Conservation (phyloP, 1,140 invertebrate species). For the Drosophila quadrilineata region DNA sequence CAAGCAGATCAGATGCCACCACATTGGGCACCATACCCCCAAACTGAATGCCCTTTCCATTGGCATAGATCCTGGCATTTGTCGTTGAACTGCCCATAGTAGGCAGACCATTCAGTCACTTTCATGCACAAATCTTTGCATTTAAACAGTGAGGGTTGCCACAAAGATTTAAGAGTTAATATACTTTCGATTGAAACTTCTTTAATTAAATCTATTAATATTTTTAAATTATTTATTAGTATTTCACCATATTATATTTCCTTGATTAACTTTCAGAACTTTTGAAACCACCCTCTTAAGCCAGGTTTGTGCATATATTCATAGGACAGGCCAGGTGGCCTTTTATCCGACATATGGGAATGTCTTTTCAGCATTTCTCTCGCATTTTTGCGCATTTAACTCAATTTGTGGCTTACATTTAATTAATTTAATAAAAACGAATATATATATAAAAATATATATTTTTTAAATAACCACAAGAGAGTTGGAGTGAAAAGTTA, state of each 20-base stretch:
- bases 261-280: too few species aligned
- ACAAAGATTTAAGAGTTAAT: background rate
- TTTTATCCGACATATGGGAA: constrained; percentile 16
- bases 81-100: constrained; percentile 52
- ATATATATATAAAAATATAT: constrained; percentile 50
- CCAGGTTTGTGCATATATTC: background rate
- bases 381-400: constrained; percentile 72
- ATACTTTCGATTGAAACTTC: background rate
- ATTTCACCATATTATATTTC: too few species aligned
- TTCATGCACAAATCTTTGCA: constrained; percentile 35
- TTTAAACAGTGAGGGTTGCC: constrained; percentile 16
- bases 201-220: background rate
- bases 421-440: constrained; percentile 79
- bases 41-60: background rate
- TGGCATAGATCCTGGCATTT: constrained; percentile 58
- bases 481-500: constrained; percentile 15
- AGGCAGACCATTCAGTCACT: constrained; percentile 61
- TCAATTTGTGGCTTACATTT: constrained; percentile 76
- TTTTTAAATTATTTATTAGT: background rate
- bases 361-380: constrained; percentile 19
- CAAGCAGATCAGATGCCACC: constrained; percentile 34
- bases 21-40: background rate
- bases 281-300: constrained; percentile 10
- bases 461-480: constrained; percentile 49
- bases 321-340: too few species aligned